These are phyloP conservation scores for Rana temporaria DNA, from an alignment of 2,113 vertebrate species.

Conservation along the genomic window DNA sequence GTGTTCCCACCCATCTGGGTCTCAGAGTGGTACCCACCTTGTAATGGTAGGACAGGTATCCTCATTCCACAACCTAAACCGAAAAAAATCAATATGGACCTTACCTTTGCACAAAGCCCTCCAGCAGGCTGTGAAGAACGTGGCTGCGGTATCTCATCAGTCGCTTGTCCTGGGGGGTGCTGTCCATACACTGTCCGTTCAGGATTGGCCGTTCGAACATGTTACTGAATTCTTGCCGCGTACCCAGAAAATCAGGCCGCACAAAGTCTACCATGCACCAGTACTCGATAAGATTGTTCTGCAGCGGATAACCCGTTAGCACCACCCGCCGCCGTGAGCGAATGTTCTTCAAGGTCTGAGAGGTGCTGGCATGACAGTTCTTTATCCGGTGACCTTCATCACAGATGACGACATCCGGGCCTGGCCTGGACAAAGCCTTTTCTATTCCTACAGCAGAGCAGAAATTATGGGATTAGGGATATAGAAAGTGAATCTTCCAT, in stretches of 20 bases:
- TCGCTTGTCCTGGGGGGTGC: conserved; percentile 93
- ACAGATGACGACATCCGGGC: conserved; percentile 97
- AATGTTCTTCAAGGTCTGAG: conserved; percentile 96
- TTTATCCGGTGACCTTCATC: conserved; percentile 98
- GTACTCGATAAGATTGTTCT: conserved; percentile 98
- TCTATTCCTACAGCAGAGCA: conserved; percentile 82
- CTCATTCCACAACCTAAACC: no score
- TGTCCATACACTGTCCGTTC: conserved; percentile 97
- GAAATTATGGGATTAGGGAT: background rate
- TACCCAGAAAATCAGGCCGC: conserved; percentile 94
- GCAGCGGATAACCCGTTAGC: conserved; percentile 93
- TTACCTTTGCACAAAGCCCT: conserved; percentile 98
- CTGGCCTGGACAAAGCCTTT: conserved; percentile 89
- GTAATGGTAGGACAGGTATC: no score
- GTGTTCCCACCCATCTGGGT: no score
- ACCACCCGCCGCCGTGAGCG: conserved; percentile 93
- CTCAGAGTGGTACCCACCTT: no score
- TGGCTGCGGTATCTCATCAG: conserved; percentile 98
- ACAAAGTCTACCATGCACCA: conserved; percentile 99
- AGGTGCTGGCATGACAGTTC: conserved; percentile 97
- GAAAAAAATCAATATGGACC: conserved; percentile 9
- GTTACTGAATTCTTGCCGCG: conserved; percentile 98
- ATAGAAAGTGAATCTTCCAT: background rate
- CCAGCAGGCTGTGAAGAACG: conserved; percentile 95
- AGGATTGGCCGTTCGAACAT: conserved; percentile 98